Conservation (phyloP, 2,888 invertebrate genomes). For the Gari tellinella region DNA sequence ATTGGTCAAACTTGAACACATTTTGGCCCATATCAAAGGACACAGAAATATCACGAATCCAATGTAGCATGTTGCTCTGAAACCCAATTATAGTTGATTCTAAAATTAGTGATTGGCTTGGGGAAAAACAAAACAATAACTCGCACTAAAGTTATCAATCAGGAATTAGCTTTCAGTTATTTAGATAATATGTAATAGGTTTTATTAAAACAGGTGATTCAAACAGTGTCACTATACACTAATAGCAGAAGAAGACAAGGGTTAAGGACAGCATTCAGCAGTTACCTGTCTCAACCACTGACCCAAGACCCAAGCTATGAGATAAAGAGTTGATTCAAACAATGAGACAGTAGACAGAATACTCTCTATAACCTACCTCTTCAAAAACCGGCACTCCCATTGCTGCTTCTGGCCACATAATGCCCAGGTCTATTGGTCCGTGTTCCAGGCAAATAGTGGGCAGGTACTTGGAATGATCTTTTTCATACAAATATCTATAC, state of each 20-base stretch:
- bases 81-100: no score
- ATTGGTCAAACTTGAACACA: slow-evolving; percentile 63
- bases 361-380: slow-evolving; percentile 61
- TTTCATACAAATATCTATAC: slow-evolving; percentile 78
- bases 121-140: no score
- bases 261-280: neutral
- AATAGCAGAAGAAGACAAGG: neutral
- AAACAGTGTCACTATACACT: no score
- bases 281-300: neutral
- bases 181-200: no score
- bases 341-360: neutral
- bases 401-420: slow-evolving; percentile 79
- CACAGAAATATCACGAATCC: slow-evolving; percentile 72
- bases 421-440: slow-evolving; percentile 80
- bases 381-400: slow-evolving; percentile 69
- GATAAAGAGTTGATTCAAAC: neutral
- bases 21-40: slow-evolving; percentile 64
- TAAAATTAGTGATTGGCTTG: no score
- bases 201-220: no score
- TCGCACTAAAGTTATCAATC: no score
- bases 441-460: slow-evolving; percentile 80
- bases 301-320: neutral
- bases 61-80: slow-evolving; percentile 77
- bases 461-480: slow-evolving; percentile 72
- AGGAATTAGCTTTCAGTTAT: no score